Conservation (phyloP, 2,888 invertebrate species). For the Calameuta filiformis region DNA sequence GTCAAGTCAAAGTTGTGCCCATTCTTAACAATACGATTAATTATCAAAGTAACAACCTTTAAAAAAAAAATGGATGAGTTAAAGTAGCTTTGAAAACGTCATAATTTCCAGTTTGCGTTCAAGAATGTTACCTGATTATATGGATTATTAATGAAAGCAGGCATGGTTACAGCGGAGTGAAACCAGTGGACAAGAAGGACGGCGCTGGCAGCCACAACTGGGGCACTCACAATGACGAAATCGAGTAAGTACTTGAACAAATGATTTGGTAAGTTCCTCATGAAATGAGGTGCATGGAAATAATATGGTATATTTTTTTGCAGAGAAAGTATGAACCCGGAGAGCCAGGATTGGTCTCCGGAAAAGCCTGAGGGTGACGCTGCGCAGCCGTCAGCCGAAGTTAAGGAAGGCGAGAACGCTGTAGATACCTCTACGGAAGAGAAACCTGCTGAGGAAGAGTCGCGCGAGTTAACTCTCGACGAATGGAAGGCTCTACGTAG, state of each 20-base stretch:
- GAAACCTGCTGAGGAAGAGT: conserved; percentile 78
- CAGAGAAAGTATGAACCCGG: conserved; percentile 62
- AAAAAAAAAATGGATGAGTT: neutral
- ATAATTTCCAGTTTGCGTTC: neutral
- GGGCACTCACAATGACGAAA: conserved; percentile 93
- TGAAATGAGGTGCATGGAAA: neutral
- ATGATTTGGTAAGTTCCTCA: conserved; percentile 1
- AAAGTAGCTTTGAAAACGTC: neutral
- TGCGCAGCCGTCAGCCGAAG: conserved; percentile 36
- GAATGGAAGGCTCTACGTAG: conserved; percentile 93
- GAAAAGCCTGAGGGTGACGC: conserved; percentile 69
- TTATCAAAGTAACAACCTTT: no score
- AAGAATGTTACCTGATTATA: neutral
- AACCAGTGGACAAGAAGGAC: conserved; percentile 93
- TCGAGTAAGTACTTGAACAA: conserved; percentile 72
- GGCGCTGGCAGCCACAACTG: conserved; percentile 96
- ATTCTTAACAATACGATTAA: no score
- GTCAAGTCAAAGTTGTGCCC: neutral
- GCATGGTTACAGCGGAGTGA: conserved; percentile 80
- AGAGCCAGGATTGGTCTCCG: conserved; percentile 58
- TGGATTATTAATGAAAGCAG: conserved; percentile 65
- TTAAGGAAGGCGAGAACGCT: conserved; percentile 52
- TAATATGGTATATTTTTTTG: neutral
- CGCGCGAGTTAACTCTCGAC: conserved; percentile 89
- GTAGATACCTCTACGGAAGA: conserved; percentile 60